Conservation (phyloP, 2,113 vertebrate species). For the Carassius carassius region DNA sequence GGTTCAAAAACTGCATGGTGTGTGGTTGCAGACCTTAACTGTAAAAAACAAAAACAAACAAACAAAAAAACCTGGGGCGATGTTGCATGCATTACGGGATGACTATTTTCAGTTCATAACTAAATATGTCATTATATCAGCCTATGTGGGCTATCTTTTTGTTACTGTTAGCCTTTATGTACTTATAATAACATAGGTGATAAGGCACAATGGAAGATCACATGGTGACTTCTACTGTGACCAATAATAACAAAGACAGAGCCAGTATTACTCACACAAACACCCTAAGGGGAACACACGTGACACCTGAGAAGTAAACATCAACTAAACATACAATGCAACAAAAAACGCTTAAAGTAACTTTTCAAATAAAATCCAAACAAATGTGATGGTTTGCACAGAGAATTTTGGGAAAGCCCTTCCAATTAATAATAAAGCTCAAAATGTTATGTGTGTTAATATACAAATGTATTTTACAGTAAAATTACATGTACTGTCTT, state of each 20-base stretch:
- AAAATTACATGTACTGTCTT: background rate
- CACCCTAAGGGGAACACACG: background rate
- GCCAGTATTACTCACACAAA: background rate
- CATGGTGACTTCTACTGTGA: background rate
- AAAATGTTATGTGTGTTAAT: too few species aligned
- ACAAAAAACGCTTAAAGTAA: background rate
- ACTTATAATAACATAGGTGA: conserved; percentile 2
- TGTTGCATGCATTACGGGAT: background rate
- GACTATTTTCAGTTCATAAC: background rate
- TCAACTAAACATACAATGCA: background rate
- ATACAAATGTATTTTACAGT: background rate
- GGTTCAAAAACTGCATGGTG: background rate
- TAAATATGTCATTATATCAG: background rate
- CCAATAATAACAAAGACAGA: conserved; percentile 1
- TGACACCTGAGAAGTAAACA: background rate
- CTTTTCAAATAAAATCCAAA: background rate
- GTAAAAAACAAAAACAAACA: background rate
- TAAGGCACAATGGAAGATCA: background rate
- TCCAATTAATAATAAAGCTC: background rate
- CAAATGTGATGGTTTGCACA: background rate
- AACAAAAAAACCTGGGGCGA: background rate
- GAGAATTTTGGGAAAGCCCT: background rate
- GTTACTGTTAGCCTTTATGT: background rate
- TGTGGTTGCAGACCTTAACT: background rate
- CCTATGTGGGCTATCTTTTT: background rate